phyloP scores from a whole-genome alignment of 2,888 invertebrate genomes.

The Plusia festucae region DNA sequence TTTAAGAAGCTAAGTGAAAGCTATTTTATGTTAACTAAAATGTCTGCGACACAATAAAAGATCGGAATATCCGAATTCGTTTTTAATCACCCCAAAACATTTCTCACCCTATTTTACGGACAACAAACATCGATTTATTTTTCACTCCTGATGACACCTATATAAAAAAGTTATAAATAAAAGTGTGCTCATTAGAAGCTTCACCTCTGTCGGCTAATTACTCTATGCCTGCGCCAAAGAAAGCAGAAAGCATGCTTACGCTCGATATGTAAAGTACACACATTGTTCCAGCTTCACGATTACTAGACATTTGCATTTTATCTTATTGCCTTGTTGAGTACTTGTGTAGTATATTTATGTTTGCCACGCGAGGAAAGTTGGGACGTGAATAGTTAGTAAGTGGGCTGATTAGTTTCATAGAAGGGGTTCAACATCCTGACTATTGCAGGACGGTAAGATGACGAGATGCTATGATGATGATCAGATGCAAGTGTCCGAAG shows the following conservation, averaged over 20 bases:
- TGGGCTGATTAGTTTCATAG: neutral
- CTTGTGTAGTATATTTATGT: constrained; percentile 22
- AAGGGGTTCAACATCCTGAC: neutral
- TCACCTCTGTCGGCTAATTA: neutral
- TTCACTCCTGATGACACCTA: too few species aligned
- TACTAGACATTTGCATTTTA: constrained; percentile 38
- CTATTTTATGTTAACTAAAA: too few species aligned
- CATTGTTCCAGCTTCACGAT: constrained; percentile 35
- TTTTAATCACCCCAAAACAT: too few species aligned
- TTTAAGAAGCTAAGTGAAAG: too few species aligned
- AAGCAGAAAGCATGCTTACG: constrained; percentile 57
- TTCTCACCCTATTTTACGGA: too few species aligned
- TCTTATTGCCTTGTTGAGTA: constrained; percentile 37
- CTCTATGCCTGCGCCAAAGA: constrained; percentile 43
- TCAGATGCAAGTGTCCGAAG: too few species aligned
- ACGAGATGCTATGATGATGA: too few species aligned
- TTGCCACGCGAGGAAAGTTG: constrained; percentile 27
- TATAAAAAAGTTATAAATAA: neutral
- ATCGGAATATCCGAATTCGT: too few species aligned
- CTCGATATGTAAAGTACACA: constrained; percentile 44
- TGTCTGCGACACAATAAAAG: too few species aligned
- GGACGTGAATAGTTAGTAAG: constrained; percentile 2
- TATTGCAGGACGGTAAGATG: too few species aligned
- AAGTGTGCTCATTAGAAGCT: neutral
- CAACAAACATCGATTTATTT: too few species aligned